Percentiles rank a stretch among this genome's conserved stretches.
These are phyloP conservation scores for Catostylus mosaicus DNA, from an alignment of 30 jellyfish, hydroid and myxozoan species.

Conservation along the genomic window DNA sequence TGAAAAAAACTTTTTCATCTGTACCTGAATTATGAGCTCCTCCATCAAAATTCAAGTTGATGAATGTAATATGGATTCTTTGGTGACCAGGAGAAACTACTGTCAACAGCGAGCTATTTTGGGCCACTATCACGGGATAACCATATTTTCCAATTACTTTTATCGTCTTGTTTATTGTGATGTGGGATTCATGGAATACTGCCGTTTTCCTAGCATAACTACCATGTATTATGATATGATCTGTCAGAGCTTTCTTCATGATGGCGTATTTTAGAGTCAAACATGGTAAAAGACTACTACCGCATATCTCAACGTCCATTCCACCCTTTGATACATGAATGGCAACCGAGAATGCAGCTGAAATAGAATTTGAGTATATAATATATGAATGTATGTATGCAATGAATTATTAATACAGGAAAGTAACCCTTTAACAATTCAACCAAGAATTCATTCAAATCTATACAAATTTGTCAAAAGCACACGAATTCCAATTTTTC, in stretches of 20 bases:
- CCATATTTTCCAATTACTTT: not conserved
- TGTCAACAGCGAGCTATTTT: not conserved
- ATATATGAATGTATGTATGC: too few relatives aligned
- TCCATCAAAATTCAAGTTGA: not conserved
- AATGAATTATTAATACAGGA: too few relatives aligned
- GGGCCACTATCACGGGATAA: not conserved
- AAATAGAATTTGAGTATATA: not conserved
- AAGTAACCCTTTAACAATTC: too few relatives aligned
- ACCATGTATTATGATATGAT: not conserved
- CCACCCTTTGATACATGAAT: conserved; percentile 4
- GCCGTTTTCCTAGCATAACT: not conserved
- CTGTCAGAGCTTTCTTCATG: too few relatives aligned
- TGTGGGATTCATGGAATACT: not conserved
- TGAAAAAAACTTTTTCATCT: not conserved
- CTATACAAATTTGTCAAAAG: too few relatives aligned
- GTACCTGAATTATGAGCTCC: not conserved
- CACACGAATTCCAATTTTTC: too few relatives aligned
- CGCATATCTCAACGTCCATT: not conserved
- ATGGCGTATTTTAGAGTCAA: not conserved
- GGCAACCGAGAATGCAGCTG: not conserved
- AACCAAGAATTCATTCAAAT: too few relatives aligned
- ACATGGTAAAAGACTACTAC: not conserved
- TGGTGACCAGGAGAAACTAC: not conserved
- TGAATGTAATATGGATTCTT: not conserved
- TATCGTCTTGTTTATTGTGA: not conserved